Evolutionary conservation across 2,113 vertebrate genomes (phyloP).

Genomic region (Egretta garzetta): DNA sequence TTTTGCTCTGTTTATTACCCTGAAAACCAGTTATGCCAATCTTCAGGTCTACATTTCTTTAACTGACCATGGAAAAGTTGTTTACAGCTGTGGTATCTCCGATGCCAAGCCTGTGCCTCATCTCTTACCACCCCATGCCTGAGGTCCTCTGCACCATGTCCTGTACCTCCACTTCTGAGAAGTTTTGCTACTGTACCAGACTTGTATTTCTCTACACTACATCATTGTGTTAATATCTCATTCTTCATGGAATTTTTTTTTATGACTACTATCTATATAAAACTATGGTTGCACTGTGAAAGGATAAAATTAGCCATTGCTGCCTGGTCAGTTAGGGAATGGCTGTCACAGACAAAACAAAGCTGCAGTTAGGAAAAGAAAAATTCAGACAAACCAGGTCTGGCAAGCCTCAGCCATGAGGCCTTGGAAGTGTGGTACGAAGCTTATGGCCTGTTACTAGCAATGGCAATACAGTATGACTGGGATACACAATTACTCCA

Average conservation of each 20-base stretch:
- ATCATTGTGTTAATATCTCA: fast-evolving
- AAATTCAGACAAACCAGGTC: background rate
- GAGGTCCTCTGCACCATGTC: background rate
- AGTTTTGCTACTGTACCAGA: fast-evolving
- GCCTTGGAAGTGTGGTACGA: background rate
- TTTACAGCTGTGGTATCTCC: background rate
- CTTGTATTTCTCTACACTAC: background rate
- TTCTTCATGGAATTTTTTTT: background rate
- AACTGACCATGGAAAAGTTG: background rate
- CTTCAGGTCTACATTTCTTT: background rate
- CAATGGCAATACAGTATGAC: background rate
- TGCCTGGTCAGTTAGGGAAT: background rate
- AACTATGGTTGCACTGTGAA: background rate
- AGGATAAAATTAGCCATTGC: background rate
- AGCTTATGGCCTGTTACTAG: background rate
- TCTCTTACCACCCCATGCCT: background rate
- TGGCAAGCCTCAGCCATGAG: background rate
- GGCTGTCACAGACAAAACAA: background rate
- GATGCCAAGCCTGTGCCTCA: background rate
- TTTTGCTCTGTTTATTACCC: background rate
- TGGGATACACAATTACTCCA: background rate
- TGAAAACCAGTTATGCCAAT: fast-evolving
- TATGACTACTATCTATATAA: background rate
- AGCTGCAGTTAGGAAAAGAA: background rate
- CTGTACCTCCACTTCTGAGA: background rate